Evolutionary conservation across 2,888 invertebrate species (phyloP).

Genomic region (Erebia aethiops): DNA sequence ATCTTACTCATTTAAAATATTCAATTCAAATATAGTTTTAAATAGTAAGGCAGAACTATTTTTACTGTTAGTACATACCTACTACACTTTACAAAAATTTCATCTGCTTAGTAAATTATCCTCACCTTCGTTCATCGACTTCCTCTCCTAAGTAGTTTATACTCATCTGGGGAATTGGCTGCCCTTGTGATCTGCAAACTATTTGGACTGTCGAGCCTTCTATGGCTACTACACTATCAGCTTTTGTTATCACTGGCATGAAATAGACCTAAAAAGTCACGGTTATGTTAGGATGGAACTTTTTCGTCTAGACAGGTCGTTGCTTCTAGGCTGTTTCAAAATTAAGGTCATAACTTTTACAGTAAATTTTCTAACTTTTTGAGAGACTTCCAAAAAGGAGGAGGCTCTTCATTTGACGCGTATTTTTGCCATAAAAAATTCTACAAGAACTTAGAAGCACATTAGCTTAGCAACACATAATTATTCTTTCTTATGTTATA

Average conservation of each 20-base stretch:
- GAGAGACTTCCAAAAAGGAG: too few species aligned
- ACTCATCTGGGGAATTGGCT: conserved; percentile 57
- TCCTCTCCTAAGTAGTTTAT: conserved; percentile 53
- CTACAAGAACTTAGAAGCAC: too few species aligned
- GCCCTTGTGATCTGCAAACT: conserved; percentile 60
- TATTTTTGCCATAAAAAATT: too few species aligned
- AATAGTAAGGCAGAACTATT: too few species aligned
- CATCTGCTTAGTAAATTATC: conserved; percentile 14
- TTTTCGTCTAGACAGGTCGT: too few species aligned
- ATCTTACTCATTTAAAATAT: too few species aligned
- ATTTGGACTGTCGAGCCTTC: conserved; percentile 58
- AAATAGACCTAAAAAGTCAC: conserved; percentile 57
- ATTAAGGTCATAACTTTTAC: background rate
- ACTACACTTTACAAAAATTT: too few species aligned
- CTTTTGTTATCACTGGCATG: conserved; percentile 57
- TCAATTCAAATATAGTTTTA: too few species aligned
- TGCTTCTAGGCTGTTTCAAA: background rate
- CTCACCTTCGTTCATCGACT: conserved; percentile 50
- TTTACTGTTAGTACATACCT: too few species aligned
- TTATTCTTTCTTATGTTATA: background rate
- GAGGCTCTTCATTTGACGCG: too few species aligned
- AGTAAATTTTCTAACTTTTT: too few species aligned
- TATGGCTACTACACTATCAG: conserved; percentile 53
- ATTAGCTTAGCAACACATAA: background rate
- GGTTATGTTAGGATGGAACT: background rate